Evolutionary conservation across 2,888 invertebrate genomes (phyloP), one percentile per base, ranked within the genome.

Genomic region (Drosophila neutralis): DNA sequence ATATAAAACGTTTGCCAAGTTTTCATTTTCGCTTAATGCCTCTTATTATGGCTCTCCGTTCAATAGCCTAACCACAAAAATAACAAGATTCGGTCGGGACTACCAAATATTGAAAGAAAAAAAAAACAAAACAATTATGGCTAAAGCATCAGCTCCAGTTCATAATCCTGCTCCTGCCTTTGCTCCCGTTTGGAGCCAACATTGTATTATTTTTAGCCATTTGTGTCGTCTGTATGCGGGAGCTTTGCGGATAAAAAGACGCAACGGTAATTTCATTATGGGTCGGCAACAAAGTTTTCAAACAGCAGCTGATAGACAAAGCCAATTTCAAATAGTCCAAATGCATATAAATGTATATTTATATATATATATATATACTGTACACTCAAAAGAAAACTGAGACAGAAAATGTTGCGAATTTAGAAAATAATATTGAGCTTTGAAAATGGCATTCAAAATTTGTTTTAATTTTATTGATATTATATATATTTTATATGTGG

Each of bases 261-360:
- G 78, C 74, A 75, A 72, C 80, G 70, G 88, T 84, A 85, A 84
- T 84, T 84, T 72, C 86, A 85, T 89, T 89, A 78, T 64, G 76
- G 63, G 36, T 67, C 51, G 58, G 73, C 77, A 81, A 71, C 62
- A 57, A 73, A 56, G 45, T 58, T 66, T 65, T 65, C 56, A 64
- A 66, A 57, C 11, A 57, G 61, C 76, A 67, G 53, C 81, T 71
- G 63, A 72, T 68, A 73, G 71, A 82, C 66, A 73, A 67, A 72
- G 76, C 88, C 90, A 85, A 90, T 88, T 85, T 85, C 74, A 85
- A 82, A 85, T 80, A 83, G 84, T 88, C 90, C 82, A 88, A 90
- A 76, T 80, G 81, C 80, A 79, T 88, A 85, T 85, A 90, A 90
- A 76, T 80, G 81, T 83, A 73, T 88, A 85, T 85, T 90, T 85